Evolutionary conservation across 2,888 invertebrate species (phyloP), one percentile per base, ranked within the genome.

Genomic region (Adineta ricciae): DNA sequence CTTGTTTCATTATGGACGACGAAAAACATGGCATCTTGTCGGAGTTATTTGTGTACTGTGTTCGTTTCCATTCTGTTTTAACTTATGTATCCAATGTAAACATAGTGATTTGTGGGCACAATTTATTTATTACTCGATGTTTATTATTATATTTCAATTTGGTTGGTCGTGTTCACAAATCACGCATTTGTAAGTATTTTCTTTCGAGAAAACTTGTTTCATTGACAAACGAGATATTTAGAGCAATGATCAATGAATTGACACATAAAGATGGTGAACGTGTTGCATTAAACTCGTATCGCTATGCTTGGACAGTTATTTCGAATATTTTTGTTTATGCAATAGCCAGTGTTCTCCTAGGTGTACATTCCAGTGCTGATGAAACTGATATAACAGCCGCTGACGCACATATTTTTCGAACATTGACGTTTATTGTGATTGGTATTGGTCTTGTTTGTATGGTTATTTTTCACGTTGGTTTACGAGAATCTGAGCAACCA

Each of bases 101-200:
- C 88, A 90, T 85, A 91, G 93, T 82, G 92, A 93, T 88, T 92
- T 93, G 88, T 93, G 93, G 92, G 93, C 89, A 4, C 88, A 90
- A 87, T 90, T 92, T 83, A 87, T 91, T 5, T 92, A 92, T 88
- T 92, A 91, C 87, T 88, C 90, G 2, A 91, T 92, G 46, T 90
- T 92, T 86, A 91, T 92, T n/a, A 89, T 92, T 87, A 93, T 90
- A 24, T 95, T 95, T 90, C 96, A 96, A 92, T 94, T 96, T 91
- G 96, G 96, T 27, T 96, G 96, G 96, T 96, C 96, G 7, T 92
- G 94, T 0, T 94, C 94, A 0, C 96, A 96, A 91, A 95, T 96
- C 88, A 95, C 95, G 38, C 96, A 96, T 90, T 92, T 96, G 86
- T 78, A 64, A 32, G 64, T 64, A 32, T 64, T 32, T 19, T n/a